phyloP scores from a whole-genome alignment of 2,113 vertebrate genomes.

The Semnopithecus entellus region DNA sequence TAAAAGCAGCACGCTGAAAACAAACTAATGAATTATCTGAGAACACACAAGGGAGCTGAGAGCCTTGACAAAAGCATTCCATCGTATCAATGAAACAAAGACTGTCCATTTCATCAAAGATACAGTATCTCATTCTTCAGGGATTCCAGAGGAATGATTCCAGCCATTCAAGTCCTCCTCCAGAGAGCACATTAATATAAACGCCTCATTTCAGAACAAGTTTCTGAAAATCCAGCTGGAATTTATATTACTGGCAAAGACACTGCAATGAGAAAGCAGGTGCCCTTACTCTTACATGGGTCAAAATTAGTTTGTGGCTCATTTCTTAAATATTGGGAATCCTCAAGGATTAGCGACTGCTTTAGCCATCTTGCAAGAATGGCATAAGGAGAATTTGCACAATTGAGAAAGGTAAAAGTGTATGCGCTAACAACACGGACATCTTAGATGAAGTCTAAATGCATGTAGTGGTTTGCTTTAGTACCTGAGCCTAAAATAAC shows the following conservation, averaged over 20 bases:
- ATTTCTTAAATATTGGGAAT: constrained; percentile 47
- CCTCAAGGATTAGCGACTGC: not conserved
- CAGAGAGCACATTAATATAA: constrained; percentile 77
- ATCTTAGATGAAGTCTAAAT: not conserved
- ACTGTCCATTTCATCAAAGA: constrained; percentile 56
- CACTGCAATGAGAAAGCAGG: constrained; percentile 59
- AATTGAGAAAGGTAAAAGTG: not conserved
- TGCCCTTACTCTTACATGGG: not conserved
- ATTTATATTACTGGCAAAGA: constrained; percentile 69
- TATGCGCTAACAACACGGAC: not conserved
- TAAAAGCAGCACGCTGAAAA: constrained; percentile 55
- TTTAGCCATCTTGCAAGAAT: not conserved
- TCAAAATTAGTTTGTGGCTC: constrained; percentile 10
- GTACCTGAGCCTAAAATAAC: not conserved
- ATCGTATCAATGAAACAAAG: constrained; percentile 28
- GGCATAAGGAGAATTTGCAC: not conserved
- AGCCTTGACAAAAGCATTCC: constrained; percentile 35
- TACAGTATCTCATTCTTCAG: constrained; percentile 11
- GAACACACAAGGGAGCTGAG: not conserved
- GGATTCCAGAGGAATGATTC: constrained; percentile 3
- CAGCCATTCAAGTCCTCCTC: constrained; percentile 71
- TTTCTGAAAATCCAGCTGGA: constrained; percentile 74
- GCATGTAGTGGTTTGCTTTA: not conserved
- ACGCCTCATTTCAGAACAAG: constrained; percentile 65
- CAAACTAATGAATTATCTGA: constrained; percentile 44